These are phyloP conservation scores for Pedionomus torquatus DNA, from an alignment of 2,113 vertebrate genomes.

Conservation along the genomic window DNA sequence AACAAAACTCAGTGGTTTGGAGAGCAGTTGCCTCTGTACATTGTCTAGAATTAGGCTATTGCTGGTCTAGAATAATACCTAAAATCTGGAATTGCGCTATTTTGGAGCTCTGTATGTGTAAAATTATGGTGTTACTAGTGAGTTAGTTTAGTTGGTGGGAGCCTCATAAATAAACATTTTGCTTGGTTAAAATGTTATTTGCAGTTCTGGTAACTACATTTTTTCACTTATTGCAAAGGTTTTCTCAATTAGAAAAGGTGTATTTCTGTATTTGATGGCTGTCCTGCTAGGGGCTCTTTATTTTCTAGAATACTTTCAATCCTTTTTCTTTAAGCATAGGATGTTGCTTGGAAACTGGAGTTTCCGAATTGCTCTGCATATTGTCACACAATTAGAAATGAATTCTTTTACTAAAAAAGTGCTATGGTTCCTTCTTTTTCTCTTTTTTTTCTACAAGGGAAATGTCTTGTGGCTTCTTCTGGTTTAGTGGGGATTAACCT, in stretches of 20 bases:
- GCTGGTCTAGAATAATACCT: background rate
- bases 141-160: background rate
- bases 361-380: constrained; percentile 5
- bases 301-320: background rate
- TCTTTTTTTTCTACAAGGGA: background rate
- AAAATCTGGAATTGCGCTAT: background rate
- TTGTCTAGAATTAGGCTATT: background rate
- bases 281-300: background rate
- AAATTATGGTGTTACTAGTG: background rate
- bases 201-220: background rate
- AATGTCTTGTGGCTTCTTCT: background rate
- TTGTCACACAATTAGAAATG: background rate
- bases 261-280: background rate
- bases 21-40: background rate
- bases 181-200: background rate
- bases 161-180: background rate
- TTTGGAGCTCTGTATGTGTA: background rate
- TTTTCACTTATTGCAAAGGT: background rate
- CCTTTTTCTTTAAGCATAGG: background rate
- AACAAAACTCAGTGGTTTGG: background rate
- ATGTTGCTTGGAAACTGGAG: constrained; percentile 37
- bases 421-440: background rate
- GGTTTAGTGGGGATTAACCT: background rate
- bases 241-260: background rate
- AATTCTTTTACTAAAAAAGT: background rate